Evolutionary conservation across 2,113 vertebrate species (phyloP), one percentile per base, ranked within the genome.

Genomic region (Panthera uncia): DNA sequence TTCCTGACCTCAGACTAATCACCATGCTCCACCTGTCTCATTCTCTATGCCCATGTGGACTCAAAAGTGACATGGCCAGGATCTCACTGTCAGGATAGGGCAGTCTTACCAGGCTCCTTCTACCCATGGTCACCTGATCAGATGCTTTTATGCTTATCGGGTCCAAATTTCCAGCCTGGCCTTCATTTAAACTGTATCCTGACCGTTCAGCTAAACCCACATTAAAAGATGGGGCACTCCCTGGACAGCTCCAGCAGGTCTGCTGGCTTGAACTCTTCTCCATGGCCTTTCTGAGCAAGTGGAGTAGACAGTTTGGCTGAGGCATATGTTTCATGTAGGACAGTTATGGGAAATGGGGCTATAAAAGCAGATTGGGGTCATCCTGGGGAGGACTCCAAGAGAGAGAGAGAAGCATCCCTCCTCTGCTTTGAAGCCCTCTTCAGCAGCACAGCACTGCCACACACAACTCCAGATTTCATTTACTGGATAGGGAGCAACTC

Each of bases 401-500:
- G 76, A 61, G n/a, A 81, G 36, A 81, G 29, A 65, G 88, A 18
- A 36, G 33, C 71, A 1, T 33, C 65, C 27, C 50, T 41, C 29
- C 81, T 50, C 71, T 0, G 25, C 69, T 45, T 3, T 13, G 7
- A 31, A 33, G 55, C 65, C 50, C 25, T 65, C 78, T 27, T 33
- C 57, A 38, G 79, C 68, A 18, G n/a, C 82, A 63, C 13, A 5
- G 25, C 63, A n/a, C 31, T 4, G 33, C 84, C 94, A 12, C 74
- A 11, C 2, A 2, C 52, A 80, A 27, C 87, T 79, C 88, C 57
- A 12, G 85, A 87, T 82, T 95, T 95, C 98, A 97, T 96, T 96
- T 97, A 91, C 97, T 83, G 36, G 95, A 63, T 86, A 74, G 91
- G 92, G 93, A 97, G 92, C 55, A 41, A 98, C 97, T 98, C 97